These are phyloP conservation scores for Thryonomys swinderianus DNA, from an alignment of 2,113 vertebrate species.

Conservation along the genomic window DNA sequence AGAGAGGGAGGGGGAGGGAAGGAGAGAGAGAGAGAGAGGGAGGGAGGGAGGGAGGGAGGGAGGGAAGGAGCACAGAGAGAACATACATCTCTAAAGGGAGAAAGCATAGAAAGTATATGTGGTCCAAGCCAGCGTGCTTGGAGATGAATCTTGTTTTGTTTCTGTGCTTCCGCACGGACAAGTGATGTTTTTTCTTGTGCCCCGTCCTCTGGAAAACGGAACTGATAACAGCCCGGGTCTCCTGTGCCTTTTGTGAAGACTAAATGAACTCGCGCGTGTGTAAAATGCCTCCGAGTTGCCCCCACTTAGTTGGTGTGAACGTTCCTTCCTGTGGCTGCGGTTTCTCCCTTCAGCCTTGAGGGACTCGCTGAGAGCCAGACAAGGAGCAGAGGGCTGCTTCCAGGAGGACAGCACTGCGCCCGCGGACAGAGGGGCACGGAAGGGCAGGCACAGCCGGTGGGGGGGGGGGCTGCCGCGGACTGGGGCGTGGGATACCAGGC, in stretches of 20 bases:
- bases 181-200: not conserved
- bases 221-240: not conserved
- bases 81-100: not conserved
- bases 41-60: not conserved
- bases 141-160: not conserved
- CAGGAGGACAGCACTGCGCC: not conserved
- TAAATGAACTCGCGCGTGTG: not conserved
- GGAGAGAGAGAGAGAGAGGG: too few species aligned
- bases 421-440: not conserved
- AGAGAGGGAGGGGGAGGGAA: too few species aligned
- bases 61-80: not conserved
- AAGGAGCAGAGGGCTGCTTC: too few species aligned
- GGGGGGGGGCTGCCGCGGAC: not conserved
- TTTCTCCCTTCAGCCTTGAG: not conserved
- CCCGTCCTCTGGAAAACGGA: not conserved
- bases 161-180: not conserved
- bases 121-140: not conserved
- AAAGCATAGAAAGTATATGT: not conserved
- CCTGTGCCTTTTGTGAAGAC: not conserved
- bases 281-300: not conserved
- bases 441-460: not conserved
- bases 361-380: not conserved
- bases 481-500: not conserved
- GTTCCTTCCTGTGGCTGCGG: not conserved
- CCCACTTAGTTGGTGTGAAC: not conserved